Evolutionary conservation across 2,888 invertebrate genomes (phyloP), one percentile per base, ranked within the genome.

Genomic region (Mythimna loreyi): DNA sequence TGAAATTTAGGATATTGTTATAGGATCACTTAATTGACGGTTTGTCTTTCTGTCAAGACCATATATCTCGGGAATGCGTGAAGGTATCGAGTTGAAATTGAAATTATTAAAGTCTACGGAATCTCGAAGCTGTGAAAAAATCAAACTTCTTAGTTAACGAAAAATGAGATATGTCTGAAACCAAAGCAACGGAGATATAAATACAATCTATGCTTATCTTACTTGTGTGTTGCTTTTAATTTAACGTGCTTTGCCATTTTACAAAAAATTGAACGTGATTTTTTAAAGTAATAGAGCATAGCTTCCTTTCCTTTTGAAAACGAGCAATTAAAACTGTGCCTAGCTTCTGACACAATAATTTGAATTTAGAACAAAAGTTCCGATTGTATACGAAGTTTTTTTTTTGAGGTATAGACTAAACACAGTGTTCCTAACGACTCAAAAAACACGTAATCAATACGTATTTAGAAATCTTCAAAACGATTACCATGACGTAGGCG

Each of bases 381-480:
- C 30, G 9, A 8, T 23, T n/a, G 1, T 30, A 9, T 19, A 28
- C 57, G 4, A 21, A 21, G 1, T 19, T 52, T 33, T 4, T 4
- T 7, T 56, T 7, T 23, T 11, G 23, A n/a, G n/a, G 13, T 6
- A 28, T 25, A 30, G 9, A 7, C 25, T 25, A 7, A 56, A 56
- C 33, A 25, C n/a, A n/a, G 13, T 56, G 11, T 67, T 28, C 8
- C 23, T 45, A 56, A 75, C 55, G 43, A 40, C 49, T 43, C 43
- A 13, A 52, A 25, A 23, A 52, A 28, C 28, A 33, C 16, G 16
- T 56, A 36, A 56, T 45, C 25, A 40, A 0, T 36, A 19, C 5
- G 23, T 40, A 57, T 66, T 56, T 59, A 67, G 16, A 67, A 63
- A 55, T 57, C 58, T 69, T 69, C 36, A 79, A 64, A 60, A 61